Conservation (phyloP, 2,888 invertebrate genomes). For the Baccha elongata region DNA sequence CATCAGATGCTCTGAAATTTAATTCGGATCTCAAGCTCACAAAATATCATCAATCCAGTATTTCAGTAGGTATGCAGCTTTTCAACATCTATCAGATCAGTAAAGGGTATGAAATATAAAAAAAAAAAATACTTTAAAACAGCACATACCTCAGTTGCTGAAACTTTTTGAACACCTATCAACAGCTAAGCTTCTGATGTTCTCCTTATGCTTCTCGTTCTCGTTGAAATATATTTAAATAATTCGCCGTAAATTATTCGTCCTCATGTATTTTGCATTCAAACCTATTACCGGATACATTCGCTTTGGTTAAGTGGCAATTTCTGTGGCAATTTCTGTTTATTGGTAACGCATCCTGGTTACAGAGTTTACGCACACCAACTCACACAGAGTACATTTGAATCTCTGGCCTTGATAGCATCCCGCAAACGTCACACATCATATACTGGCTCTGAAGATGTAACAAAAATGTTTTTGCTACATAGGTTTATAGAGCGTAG, state of each 20-base stretch:
- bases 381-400: no score
- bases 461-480: constrained; percentile 57
- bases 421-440: no score
- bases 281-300: constrained; percentile 58
- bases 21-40: neutral
- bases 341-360: constrained; percentile 56
- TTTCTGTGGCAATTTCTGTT: constrained; percentile 66
- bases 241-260: constrained; percentile 65
- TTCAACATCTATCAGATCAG: constrained; percentile 1
- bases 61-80: no score
- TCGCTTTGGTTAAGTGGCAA: constrained; percentile 59
- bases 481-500: constrained; percentile 8
- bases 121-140: no score
- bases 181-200: neutral
- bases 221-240: constrained; percentile 48
- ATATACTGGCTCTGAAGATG: no score
- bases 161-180: neutral
- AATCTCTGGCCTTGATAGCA: neutral
- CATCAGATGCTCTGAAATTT: no score
- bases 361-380: no score
- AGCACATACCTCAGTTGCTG: neutral
- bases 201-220: neutral
- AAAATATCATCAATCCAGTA: neutral
- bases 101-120: neutral
- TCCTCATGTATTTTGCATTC: constrained; percentile 52